Evolutionary conservation across 2,797 vertebrate genomes (phyloP), one percentile per base, ranked within the genome.

Genomic region (Sparidentex hasta): DNA sequence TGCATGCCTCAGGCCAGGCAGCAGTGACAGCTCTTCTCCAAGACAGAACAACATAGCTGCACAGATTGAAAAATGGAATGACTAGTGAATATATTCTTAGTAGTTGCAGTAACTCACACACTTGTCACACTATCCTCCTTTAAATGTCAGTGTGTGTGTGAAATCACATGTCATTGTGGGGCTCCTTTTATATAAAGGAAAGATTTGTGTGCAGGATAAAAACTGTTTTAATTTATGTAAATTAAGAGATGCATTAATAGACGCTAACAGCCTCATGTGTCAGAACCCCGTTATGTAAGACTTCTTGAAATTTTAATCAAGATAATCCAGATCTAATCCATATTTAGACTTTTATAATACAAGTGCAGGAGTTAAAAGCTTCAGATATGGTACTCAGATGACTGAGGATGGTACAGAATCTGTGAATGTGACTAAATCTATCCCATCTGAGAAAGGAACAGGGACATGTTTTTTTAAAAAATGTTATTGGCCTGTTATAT

Each of bases 291-390:
- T 69, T 48, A 50, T 29, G 5, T 52, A 55, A 61, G 52, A 48
- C 13, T 48, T 43, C n/a, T 67, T 59, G 25, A 65, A 23, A 69
- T 78, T 72, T 16, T 27, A 50, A 46, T 27, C 27, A 3, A 27
- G 27, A 33, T 27, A 50, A 46, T 27, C 27, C 27, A 27, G 27
- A 33, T 33, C 29, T 33, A 33, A 33, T 33, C 55, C 5, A 7
- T 25, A 50, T 18, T 11, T 21, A 27, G 5, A 41, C 29, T 44
- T 76, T 21, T 20, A 12, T 27, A 41, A 43, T 23, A 6, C 61
- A 70, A 27, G 16, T 2, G 14, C 52, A 2, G 11, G 41, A 11
- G 43, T 48, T 61, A 25, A 43, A 72, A 33, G 21, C 47, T 51
- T 54, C 0, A 38, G 44, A 43, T 58, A 23, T n/a, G 11, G 2